Evolutionary conservation across 1,140 invertebrate genomes (phyloP).

Genomic region (Brachionus rotundiformis): DNA sequence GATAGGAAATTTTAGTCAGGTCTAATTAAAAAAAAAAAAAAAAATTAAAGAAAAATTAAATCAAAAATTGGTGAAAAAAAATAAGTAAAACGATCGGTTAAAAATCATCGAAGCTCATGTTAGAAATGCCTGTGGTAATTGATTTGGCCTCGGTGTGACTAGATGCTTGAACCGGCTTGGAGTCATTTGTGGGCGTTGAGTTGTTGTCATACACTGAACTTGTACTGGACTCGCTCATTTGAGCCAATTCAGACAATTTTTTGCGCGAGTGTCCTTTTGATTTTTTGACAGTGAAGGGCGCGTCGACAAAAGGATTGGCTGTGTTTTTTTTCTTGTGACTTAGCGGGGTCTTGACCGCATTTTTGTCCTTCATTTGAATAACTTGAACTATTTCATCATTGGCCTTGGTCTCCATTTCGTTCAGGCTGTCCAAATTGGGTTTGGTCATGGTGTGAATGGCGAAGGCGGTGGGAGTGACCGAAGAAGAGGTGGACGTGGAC

Average conservation of each 20-base stretch:
- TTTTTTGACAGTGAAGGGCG: conserved; percentile 47
- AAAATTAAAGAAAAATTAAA: not conserved
- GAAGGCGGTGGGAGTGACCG: conserved; percentile 21
- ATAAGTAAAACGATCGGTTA: not conserved
- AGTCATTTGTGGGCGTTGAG: conserved; percentile 17
- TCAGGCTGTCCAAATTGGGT: not conserved
- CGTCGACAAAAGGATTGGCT: conserved; percentile 37
- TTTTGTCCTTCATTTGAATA: conserved; percentile 19
- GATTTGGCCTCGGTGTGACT: not conserved
- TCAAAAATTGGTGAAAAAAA: too few relatives aligned
- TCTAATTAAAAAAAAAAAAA: not conserved
- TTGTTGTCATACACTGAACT: conserved; percentile 14
- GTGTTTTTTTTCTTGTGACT: conserved; percentile 2
- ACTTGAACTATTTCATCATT: conserved; percentile 46
- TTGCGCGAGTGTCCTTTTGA: not conserved
- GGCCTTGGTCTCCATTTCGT: not conserved
- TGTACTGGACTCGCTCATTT: not conserved
- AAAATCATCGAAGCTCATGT: conserved; percentile 52
- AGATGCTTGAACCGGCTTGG: not conserved
- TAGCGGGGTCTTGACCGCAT: not conserved
- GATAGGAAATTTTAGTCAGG: not conserved
- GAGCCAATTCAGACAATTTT: not conserved
- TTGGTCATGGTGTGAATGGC: not conserved
- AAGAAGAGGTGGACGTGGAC: conserved; percentile 9
- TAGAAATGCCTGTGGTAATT: conserved; percentile 2